These are phyloP conservation scores for Masticophis lateralis DNA, from an alignment of 2,797 vertebrate genomes.

Conservation along the genomic window DNA sequence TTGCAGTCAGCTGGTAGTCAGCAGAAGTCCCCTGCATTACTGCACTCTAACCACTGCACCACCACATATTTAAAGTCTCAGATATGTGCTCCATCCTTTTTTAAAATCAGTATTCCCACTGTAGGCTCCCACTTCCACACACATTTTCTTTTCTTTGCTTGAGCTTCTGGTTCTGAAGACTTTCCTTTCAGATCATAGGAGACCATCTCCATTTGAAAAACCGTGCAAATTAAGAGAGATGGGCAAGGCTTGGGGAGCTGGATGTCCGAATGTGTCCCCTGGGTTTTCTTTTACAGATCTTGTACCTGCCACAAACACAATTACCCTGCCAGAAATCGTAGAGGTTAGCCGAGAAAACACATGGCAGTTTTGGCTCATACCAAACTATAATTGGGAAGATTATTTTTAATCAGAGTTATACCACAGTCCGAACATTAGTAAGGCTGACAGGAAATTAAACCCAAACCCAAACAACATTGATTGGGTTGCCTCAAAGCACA, in stretches of 20 bases:
- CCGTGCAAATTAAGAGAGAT: slow-evolving; percentile 79
- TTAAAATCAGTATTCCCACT: not conserved
- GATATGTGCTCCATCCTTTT: not conserved
- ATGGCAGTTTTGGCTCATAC: slow-evolving; percentile 65
- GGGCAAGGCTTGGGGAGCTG: slow-evolving; percentile 58
- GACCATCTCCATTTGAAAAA: slow-evolving; percentile 73
- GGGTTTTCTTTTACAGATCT: slow-evolving; percentile 80
- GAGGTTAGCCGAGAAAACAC: slow-evolving; percentile 68
- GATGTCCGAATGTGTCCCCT: slow-evolving; percentile 71
- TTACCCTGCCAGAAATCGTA: slow-evolving; percentile 72
- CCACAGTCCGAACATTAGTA: slow-evolving; percentile 77
- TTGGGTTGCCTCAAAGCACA: slow-evolving; percentile 58
- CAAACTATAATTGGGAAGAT: slow-evolving; percentile 77
- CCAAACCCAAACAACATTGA: slow-evolving; percentile 62
- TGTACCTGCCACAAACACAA: slow-evolving; percentile 69
- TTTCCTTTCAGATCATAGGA: slow-evolving; percentile 66
- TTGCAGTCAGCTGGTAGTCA: too few relatives aligned
- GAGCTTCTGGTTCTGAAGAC: slow-evolving; percentile 59
- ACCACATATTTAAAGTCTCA: not conserved
- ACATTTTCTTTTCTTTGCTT: not conserved
- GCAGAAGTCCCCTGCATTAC: too few relatives aligned
- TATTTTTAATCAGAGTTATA: slow-evolving; percentile 81
- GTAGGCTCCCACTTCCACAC: too few relatives aligned
- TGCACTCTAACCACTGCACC: too few relatives aligned
- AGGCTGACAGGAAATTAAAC: slow-evolving; percentile 78